Evolutionary conservation across 2,888 invertebrate genomes (phyloP).

Genomic region (Leucoma salicis): DNA sequence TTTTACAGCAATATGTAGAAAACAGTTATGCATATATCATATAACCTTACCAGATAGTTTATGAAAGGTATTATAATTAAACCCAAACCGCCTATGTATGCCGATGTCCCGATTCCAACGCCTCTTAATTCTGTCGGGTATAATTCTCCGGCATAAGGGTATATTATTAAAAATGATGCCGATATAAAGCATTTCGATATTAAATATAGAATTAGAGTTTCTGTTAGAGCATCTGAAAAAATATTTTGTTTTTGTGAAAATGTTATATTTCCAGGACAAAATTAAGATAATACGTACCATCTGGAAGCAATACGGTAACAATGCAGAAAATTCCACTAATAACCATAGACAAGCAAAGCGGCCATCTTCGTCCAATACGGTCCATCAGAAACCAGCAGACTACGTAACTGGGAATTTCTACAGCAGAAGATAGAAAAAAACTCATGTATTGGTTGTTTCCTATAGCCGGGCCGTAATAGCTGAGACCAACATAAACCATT

Average conservation of each 20-base stretch:
- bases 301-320: constrained; percentile 90
- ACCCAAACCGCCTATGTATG: constrained; percentile 94
- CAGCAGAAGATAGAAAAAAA: constrained; percentile 92
- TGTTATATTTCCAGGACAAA: constrained; percentile 20
- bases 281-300: constrained; percentile 75
- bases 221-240: constrained; percentile 86
- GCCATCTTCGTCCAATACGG: constrained; percentile 93
- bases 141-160: constrained; percentile 95
- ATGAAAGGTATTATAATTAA: constrained; percentile 95
- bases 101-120: constrained; percentile 94
- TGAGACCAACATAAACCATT: constrained; percentile 95
- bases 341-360: constrained; percentile 92
- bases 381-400: constrained; percentile 95
- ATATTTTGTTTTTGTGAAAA: constrained; percentile 21
- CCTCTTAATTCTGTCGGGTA: constrained; percentile 95
- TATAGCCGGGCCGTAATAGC: constrained; percentile 94
- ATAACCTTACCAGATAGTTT: constrained; percentile 90
- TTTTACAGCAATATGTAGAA: too few species aligned
- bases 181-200: constrained; percentile 94
- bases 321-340: constrained; percentile 92
- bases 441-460: constrained; percentile 94
- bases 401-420: constrained; percentile 94
- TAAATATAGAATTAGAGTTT: constrained; percentile 88
- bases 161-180: constrained; percentile 94
- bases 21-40: too few species aligned